Evolutionary conservation across 35 echinoderm and acorn worm species (phyloP), one percentile per base, ranked within the genome.

Genomic region (Eucidaris tribuloides): DNA sequence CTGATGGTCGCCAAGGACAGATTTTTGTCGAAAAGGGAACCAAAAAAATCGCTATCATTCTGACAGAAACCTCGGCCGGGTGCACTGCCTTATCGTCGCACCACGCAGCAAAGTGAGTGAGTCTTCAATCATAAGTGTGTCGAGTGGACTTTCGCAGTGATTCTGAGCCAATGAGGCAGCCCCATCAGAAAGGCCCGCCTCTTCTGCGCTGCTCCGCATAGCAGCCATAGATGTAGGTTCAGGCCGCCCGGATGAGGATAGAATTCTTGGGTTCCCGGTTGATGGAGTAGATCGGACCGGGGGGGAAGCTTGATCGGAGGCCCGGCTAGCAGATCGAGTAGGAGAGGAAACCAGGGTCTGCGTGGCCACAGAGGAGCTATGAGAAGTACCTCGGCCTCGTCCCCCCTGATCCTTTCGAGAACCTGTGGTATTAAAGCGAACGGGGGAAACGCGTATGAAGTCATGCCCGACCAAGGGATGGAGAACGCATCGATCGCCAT

Each of bases 401-500:
- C 46, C 19, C 46, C 19, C 46, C 19, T 19, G 7, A 50, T 7
- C 17, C 56, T 84, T 11, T 45, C 22, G n/a, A 84, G 43, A 3
- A 91, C 72, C 29, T 41, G 27, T 24, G 72, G 41, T 2, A 92
- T 68, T 2, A 86, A 46, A n/a, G 61, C 52, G 13, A 86, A 38
- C 20, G 82, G 89, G 15, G 83, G 90, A 42, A 92, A 92, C 0
- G 90, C 77, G 50, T 92, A 82, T 9, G 62, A 77, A 2, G 64
- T 34, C 37, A 86, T 54, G 17, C 64, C 62, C 27, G 64, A 29
- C 90, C 90, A 81, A 15, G n/a, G 19, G 18, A 92, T 59, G 17
- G 90, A 81, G 22, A 92, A 45, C 0, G 83, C 76, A 52, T 92
- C 78, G 19, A 35, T 63, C 11, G 33, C 46, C 77, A 49, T 77